phyloP scores from a whole-genome alignment of 2,797 vertebrate species.

The Hypotaenidia philippensis region DNA sequence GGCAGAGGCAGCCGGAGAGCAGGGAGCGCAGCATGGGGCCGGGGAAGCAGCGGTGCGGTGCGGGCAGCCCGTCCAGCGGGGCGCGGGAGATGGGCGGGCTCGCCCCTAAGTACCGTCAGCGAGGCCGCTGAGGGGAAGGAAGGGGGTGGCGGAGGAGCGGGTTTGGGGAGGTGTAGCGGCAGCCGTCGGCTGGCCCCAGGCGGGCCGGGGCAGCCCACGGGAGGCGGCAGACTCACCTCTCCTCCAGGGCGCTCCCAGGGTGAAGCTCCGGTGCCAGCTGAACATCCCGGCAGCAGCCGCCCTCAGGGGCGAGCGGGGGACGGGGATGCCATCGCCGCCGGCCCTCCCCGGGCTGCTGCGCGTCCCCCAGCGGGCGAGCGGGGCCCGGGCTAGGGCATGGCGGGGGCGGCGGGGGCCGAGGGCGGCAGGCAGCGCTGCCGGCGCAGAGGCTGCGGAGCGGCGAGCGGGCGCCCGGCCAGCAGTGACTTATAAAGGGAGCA shows the following conservation, averaged over 20 bases:
- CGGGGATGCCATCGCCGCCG: neutral
- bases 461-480: slow-evolving; percentile 63
- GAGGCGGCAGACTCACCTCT: slow-evolving; percentile 81
- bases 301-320: neutral
- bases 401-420: neutral
- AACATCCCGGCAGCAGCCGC: slow-evolving; percentile 76
- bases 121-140: neutral
- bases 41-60: neutral
- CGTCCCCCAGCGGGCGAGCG: neutral
- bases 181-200: neutral
- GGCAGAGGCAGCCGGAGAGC: slow-evolving; percentile 55
- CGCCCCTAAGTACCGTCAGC: neutral
- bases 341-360: neutral
- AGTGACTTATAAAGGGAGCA: slow-evolving; percentile 77
- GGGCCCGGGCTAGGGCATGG: neutral
- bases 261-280: slow-evolving; percentile 85
- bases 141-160: neutral
- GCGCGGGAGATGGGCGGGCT: neutral
- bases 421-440: neutral
- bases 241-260: slow-evolving; percentile 83
- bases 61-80: neutral
- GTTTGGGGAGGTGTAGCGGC: neutral
- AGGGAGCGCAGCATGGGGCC: slow-evolving; percentile 43
- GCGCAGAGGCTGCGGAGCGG: slow-evolving; percentile 67
- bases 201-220: no score